phyloP scores from a whole-genome alignment of 2,888 invertebrate species.

The Limnephilus lunatus region DNA sequence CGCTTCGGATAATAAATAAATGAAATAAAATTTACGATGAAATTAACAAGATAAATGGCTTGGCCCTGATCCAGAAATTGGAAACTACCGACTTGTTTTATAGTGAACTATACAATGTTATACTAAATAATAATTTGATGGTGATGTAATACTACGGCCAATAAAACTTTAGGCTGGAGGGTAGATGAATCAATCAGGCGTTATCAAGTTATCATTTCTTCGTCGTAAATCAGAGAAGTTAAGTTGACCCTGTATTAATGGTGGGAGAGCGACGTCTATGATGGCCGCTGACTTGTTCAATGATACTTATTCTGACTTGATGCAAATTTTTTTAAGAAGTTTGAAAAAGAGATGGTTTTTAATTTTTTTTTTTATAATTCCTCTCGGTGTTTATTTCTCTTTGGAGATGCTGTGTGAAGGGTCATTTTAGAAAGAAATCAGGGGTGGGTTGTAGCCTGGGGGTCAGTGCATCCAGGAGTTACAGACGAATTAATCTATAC shows the following conservation, averaged over 20 bases:
- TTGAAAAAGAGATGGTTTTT: no score
- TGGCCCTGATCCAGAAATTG: not conserved
- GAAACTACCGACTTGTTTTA: not conserved
- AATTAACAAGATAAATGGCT: not conserved
- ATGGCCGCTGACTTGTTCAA: no score
- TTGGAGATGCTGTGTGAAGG: no score
- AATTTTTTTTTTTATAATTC: no score
- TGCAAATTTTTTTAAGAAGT: no score
- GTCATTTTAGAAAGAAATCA: no score
- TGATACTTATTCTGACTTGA: no score
- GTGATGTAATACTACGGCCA: not conserved
- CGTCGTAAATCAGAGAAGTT: not conserved
- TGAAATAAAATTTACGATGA: constrained; percentile 2
- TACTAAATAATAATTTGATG: not conserved
- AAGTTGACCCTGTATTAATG: not conserved
- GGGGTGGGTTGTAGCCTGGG: no score
- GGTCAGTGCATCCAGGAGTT: no score
- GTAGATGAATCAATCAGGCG: not conserved
- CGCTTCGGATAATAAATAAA: constrained; percentile 12
- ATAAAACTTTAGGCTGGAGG: not conserved
- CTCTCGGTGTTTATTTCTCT: no score
- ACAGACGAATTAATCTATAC: no score
- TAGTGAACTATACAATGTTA: not conserved
- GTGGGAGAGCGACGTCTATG: no score
- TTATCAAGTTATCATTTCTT: not conserved